Percentiles rank a stretch among this genome's conserved stretches.
phyloP scores from a whole-genome alignment of 2,888 invertebrate genomes.

The Bugulina stolonifera region DNA sequence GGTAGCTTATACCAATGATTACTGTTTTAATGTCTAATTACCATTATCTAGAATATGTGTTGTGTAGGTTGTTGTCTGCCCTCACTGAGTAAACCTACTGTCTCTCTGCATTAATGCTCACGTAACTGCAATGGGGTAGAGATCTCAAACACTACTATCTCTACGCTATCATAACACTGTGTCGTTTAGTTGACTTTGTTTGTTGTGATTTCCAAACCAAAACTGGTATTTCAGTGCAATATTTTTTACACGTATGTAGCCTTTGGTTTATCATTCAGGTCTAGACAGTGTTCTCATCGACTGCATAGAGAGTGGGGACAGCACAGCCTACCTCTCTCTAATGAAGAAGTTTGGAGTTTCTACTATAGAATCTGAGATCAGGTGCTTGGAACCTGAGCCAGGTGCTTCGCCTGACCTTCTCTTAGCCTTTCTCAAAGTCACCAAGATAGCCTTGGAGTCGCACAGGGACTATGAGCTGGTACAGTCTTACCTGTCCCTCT shows the following conservation, averaged over 20 bases:
- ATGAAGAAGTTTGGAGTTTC: constrained; percentile 73
- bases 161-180: too few relatives aligned
- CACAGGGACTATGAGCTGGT: constrained; percentile 81
- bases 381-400: constrained; percentile 67
- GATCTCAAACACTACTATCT: too few relatives aligned
- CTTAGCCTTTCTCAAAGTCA: constrained; percentile 70
- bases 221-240: too few relatives aligned
- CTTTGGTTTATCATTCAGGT: background rate
- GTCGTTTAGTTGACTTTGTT: too few relatives aligned
- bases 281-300: constrained; percentile 18
- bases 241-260: background rate
- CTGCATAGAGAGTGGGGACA: background rate
- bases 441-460: constrained; percentile 66
- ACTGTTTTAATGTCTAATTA: too few relatives aligned
- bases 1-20: too few relatives aligned
- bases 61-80: too few relatives aligned
- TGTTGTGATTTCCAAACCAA: too few relatives aligned
- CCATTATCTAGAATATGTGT: too few relatives aligned
- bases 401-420: constrained; percentile 69
- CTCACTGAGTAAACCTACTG: too few relatives aligned
- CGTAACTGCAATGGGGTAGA: too few relatives aligned
- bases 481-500: constrained; percentile 81
- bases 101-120: too few relatives aligned
- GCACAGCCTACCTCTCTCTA: constrained; percentile 3
- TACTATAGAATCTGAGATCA: constrained; percentile 78